These are phyloP conservation scores for Parazoanthus darwini DNA, from an alignment of 92 coral and sea anemone genomes.

Conservation along the genomic window DNA sequence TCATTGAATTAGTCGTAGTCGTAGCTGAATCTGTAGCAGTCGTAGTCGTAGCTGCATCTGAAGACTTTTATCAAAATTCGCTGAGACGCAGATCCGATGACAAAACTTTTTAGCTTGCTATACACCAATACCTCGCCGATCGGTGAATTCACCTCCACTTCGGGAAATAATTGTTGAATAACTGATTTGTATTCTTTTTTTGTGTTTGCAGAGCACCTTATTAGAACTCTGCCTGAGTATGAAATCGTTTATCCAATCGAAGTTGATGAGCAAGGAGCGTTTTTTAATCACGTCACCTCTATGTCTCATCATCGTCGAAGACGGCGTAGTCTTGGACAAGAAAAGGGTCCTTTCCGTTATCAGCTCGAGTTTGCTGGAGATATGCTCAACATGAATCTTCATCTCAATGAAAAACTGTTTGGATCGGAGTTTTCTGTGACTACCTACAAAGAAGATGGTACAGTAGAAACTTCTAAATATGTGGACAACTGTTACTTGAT, in stretches of 20 bases:
- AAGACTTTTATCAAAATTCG: too few species aligned
- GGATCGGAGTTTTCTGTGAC: slow-evolving; percentile 81
- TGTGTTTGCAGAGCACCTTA: slow-evolving; percentile 56
- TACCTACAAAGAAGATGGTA: slow-evolving; percentile 73
- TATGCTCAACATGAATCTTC: slow-evolving; percentile 60
- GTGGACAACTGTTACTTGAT: slow-evolving; percentile 85
- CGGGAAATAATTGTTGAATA: too few species aligned
- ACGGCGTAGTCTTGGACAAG: slow-evolving; percentile 68
- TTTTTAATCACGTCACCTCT: slow-evolving; percentile 77
- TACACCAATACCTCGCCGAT: too few species aligned
- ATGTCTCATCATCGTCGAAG: slow-evolving; percentile 67
- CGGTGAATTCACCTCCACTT: too few species aligned
- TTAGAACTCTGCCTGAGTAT: slow-evolving; percentile 60
- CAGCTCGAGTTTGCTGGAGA: slow-evolving; percentile 69
- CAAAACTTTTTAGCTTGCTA: too few species aligned
- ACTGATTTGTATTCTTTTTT: too few species aligned
- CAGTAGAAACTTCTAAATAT: slow-evolving; percentile 56
- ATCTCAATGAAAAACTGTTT: slow-evolving; percentile 72
- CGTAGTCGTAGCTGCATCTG: too few species aligned
- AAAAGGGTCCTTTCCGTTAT: slow-evolving; percentile 71
- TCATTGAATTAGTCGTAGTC: too few species aligned
- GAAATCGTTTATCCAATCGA: slow-evolving; percentile 79
- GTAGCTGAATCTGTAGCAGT: too few species aligned
- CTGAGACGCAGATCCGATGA: too few species aligned
- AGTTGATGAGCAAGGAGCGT: slow-evolving; percentile 58